Conservation (phyloP, 2,113 vertebrate genomes). For the Leucopsar rothschildi region DNA sequence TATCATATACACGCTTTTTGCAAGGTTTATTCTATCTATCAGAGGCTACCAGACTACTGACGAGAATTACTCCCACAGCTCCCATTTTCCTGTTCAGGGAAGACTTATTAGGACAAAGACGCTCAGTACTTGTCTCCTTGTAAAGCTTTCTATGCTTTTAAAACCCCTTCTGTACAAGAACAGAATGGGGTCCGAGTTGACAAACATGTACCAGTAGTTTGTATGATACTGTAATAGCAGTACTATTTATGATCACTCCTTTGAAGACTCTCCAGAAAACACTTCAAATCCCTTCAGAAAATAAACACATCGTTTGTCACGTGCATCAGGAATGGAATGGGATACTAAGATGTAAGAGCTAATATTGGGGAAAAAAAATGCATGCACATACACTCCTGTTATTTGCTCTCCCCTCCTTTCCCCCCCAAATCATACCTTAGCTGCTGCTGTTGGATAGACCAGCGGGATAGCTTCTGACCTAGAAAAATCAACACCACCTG, state of each 20-base stretch:
- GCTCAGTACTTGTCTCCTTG: not conserved
- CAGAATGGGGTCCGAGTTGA: not conserved
- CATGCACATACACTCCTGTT: not conserved
- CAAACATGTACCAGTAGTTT: not conserved
- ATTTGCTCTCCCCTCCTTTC: not conserved
- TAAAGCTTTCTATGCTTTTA: not conserved
- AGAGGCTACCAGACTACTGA: not conserved
- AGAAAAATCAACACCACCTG: not conserved
- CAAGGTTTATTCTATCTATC: not conserved
- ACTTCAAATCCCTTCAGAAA: not conserved
- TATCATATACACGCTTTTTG: not conserved
- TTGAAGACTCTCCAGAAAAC: not conserved
- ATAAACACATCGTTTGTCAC: not conserved
- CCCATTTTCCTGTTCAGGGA: not conserved
- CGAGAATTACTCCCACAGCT: not conserved
- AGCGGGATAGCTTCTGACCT: not conserved
- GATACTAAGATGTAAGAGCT: not conserved
- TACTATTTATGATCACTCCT: not conserved
- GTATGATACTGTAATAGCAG: not conserved
- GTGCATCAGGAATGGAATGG: not conserved
- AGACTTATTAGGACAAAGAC: not conserved
- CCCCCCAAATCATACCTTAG: not conserved
- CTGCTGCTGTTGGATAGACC: not conserved
- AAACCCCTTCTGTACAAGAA: not conserved
- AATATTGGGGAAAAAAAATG: not conserved